Evolutionary conservation across 2,797 vertebrate genomes (phyloP), one percentile per base, ranked within the genome.

Genomic region (Epinephelus coioides): DNA sequence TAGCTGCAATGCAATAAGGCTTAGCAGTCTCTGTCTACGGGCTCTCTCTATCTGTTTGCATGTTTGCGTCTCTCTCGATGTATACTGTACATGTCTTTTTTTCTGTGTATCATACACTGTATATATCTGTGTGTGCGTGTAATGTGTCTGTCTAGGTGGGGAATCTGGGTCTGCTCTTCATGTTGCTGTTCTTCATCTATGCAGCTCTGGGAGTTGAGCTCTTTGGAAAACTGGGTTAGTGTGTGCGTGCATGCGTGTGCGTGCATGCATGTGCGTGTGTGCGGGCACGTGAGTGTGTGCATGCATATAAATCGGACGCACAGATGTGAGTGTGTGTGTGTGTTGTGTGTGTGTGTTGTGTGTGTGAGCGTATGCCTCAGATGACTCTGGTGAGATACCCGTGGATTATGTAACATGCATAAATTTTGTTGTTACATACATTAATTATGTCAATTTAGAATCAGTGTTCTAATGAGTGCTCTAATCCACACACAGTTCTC

Each of bases 111-210:
- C 91, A 91, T 81, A 87, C 79, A 73, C 85, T 86, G 84, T 87
- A 84, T 89, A 87, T 93, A 86, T 93, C 78, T 90, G 82, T 94
- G 85, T 86, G 83, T 93, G 76, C 72, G 66, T 82, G 83, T 87
- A 70, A 91, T 83, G 44, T 90, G 87, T 91, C 79, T 90, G 92
- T 95, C 94, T 95, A 99, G 98, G 98, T 99, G 94, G 98, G 98
- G 94, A 99, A 99, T 95, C 97, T 99, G 89, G 98, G 98, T 91
- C 97, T 99, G 83, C 97, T 99, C 95, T 99, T 99, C 90, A 99
- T 99, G 97, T 97, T 99, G 95, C 97, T 99, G 95, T 99, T 99
- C 96, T 99, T 99, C 96, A 99, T 99, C 97, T 99, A 99, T 94
- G 98, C 98, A 88, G 98, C 98, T 92, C 96, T 99, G 94, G 98